Base-by-base conservation (phyloP, 2,888 invertebrate genomes). In the Sarcophaga carnaria region DNA sequence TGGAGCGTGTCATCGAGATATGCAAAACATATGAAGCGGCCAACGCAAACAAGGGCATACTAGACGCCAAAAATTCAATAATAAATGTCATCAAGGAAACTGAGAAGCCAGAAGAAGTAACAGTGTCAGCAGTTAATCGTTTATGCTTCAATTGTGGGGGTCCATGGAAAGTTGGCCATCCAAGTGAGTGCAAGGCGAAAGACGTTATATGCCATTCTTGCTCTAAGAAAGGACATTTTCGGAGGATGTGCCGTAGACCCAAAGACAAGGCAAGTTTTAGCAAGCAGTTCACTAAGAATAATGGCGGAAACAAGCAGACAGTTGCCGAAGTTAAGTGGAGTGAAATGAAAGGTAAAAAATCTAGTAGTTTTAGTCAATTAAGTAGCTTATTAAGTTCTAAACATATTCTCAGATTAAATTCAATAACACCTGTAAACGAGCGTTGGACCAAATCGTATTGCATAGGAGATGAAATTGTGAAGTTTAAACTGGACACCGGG, bases 401-500 rank as follows among this genome's bases (percentile, higher is more conserved):
- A 72, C 17, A 62, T 75, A 62, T 69, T 74, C 74, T 69, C 70
- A 82, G 82, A 22, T 22, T 86, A 76, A 86, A 72, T 71, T 75
- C 80, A 47, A 47, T 64, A 12, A 27, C 27, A 27, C 4, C 27
- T 27, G 27, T 5, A 27, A 27, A 27, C 27, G 27, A 27, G 27
- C 27, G 27, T 27, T 27, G 27, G 27, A 27, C 27, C 27, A 27
- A 27, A 4, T 27, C 27, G 4, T 27, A 27, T 27, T 4, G 27
- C 27, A 27, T 27, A 27, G 27, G 27, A 27, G 27, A 27, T 27
- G 27, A 27, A 27, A 54, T 12, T 54, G 70, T 84, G 20, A 72
- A 17, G 67, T 86, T 88, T 77, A 88, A 86, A 66, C 69, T 88
- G 4, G 83, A 88, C 69, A 86, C 88, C 4, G 87, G 87, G 70